phyloP scores from a whole-genome alignment of 2,797 vertebrate genomes.

The Cetoscarus ocellatus region DNA sequence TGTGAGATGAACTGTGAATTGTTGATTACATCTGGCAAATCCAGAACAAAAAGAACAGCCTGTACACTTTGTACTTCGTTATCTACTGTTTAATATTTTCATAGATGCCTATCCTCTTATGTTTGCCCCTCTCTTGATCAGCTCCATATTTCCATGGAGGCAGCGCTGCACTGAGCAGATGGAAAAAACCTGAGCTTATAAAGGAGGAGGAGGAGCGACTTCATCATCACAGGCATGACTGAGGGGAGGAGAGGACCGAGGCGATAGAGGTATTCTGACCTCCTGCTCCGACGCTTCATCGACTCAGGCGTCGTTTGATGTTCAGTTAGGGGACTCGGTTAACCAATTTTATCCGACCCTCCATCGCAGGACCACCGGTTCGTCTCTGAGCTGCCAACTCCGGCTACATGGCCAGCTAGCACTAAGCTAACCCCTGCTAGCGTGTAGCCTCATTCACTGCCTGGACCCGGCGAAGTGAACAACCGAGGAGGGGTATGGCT shows the following conservation, averaged over 20 bases:
- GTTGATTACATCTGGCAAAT: too few relatives aligned
- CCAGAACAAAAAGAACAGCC: too few relatives aligned
- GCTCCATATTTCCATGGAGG: neutral
- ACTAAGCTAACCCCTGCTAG: conserved; percentile 65
- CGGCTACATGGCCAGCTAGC: conserved; percentile 57
- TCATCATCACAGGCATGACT: conserved; percentile 14
- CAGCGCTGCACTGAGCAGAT: conserved; percentile 12
- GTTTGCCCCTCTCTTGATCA: conserved; percentile 20
- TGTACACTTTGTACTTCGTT: too few relatives aligned
- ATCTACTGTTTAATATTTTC: neutral
- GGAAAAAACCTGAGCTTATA: conserved; percentile 48
- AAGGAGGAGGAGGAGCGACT: conserved; percentile 58
- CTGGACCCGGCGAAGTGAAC: conserved; percentile 57
- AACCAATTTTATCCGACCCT: accelerated
- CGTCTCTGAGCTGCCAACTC: neutral
- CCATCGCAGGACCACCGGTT: neutral
- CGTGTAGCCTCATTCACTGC: conserved; percentile 12
- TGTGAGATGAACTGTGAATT: too few relatives aligned
- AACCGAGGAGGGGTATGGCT: conserved; percentile 62
- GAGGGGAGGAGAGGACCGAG: conserved; percentile 9
- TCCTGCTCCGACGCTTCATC: conserved; percentile 14
- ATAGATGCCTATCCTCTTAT: neutral
- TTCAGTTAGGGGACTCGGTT: neutral
- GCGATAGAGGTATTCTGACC: neutral
- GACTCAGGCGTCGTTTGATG: neutral